phyloP scores from a whole-genome alignment of 2,113 vertebrate species.

The Heterocephalus glaber region DNA sequence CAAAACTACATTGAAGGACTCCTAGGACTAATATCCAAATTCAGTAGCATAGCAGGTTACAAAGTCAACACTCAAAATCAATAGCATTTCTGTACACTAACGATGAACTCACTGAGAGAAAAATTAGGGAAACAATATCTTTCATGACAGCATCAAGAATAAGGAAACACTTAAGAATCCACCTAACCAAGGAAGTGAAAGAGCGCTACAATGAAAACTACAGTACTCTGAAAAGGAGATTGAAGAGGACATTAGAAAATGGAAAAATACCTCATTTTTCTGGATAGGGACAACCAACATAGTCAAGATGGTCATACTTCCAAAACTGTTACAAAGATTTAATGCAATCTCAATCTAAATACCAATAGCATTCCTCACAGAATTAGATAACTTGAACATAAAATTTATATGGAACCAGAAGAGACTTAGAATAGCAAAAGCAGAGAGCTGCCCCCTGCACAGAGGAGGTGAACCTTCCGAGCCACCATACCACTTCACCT shows the following conservation, averaged over 20 bases:
- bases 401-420: not conserved
- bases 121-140: not conserved
- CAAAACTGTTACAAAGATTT: not conserved
- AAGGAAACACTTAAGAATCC: not conserved
- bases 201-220: not conserved
- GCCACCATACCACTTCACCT: no score
- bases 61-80: not conserved
- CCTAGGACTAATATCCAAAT: not conserved
- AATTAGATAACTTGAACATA: not conserved
- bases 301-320: not conserved
- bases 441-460: no score
- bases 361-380: not conserved
- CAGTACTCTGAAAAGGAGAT: not conserved
- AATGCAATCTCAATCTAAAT: not conserved
- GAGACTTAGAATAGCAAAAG: not conserved
- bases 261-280: not conserved
- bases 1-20: not conserved
- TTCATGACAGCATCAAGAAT: not conserved
- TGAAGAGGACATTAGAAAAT: not conserved
- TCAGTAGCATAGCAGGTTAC: not conserved
- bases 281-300: not conserved
- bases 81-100: not conserved
- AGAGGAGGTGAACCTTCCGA: no score
- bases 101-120: not conserved
- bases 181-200: not conserved